Percentiles rank a stretch among this genome's conserved stretches.
Conservation (phyloP, 2,888 invertebrate genomes). For the Cyclophora albipunctata region DNA sequence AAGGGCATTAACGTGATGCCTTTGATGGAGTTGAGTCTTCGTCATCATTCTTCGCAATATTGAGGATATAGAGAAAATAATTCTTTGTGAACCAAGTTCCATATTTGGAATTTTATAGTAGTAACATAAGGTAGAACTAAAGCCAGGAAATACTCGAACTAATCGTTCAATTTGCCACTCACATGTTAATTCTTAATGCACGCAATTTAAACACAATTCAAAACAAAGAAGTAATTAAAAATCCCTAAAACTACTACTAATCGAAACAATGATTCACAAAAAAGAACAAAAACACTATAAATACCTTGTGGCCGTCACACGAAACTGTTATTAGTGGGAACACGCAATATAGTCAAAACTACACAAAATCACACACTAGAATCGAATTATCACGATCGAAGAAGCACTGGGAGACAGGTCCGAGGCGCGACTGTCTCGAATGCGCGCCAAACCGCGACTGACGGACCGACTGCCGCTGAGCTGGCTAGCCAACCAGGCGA, state of each 20-base stretch:
- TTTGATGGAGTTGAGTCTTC: too few relatives aligned
- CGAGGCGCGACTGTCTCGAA: slow-evolving; percentile 26
- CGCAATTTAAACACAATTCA: too few relatives aligned
- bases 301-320: slow-evolving; percentile 33
- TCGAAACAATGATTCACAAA: slow-evolving; percentile 9
- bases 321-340: slow-evolving; percentile 25
- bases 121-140: too few relatives aligned
- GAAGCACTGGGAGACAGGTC: slow-evolving; percentile 5
- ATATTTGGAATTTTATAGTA: too few relatives aligned
- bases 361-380: slow-evolving; percentile 31
- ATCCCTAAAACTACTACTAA: slow-evolving; percentile 8
- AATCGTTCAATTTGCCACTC: too few relatives aligned
- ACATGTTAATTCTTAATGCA: too few relatives aligned
- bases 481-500: slow-evolving; percentile 10
- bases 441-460: slow-evolving; percentile 59
- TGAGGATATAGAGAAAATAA: too few relatives aligned
- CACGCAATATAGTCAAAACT: slow-evolving; percentile 34
- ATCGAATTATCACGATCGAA: slow-evolving; percentile 27
- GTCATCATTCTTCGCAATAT: too few relatives aligned
- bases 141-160: too few relatives aligned
- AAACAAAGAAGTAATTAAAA: slow-evolving; percentile 3
- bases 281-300: slow-evolving; percentile 8
- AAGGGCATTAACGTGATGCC: too few relatives aligned
- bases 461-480: slow-evolving; percentile 6
- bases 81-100: too few relatives aligned